Evolutionary conservation across 2,888 invertebrate genomes (phyloP), one percentile per base, ranked within the genome.

Genomic region (Melipona bicolor): DNA sequence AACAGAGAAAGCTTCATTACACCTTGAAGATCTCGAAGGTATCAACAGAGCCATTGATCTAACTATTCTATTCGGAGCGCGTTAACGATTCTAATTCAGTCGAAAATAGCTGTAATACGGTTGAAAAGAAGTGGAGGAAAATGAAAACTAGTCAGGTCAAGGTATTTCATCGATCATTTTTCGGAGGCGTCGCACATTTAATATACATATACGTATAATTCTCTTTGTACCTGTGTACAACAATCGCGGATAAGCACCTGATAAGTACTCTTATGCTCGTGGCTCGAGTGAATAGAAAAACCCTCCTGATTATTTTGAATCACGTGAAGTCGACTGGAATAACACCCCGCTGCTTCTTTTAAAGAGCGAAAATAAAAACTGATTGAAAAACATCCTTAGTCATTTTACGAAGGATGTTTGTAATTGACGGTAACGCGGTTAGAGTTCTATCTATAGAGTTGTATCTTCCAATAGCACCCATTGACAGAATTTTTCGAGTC

Each of bases 241-340:
- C 56, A 15, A 59, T 73, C 32, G n/a, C 73, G 36, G 19, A 32
- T 52, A 32, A 36, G 13, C 36, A 52, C 15, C 24, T 24, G 24
- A 11, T 54, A 43, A 54, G 54, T 43, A 13, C 65, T 17, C 64
- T 65, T 65, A 43, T 13, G 54, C 11, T 43, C 1, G 27, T 74
- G 65, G 24, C 71, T 65, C 74, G 65, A 74, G 54, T 15, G 74
- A 74, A 74, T 43, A 19, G 24, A 32, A 74, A 74, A 52, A 52
- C 65, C 24, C 65, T 65, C 24, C 9, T 24, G 36, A 74, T 65
- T 54, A 65, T 65, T 54, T 74, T 21, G 65, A 74, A 24, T 24
- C n/a, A 52, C 54, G 64, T 74, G 24, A 19, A 54, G 24, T 65
- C 24, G 36, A 4, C 52, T 24, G 13, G 24, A 64, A 19, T 65